phyloP scores from a whole-genome alignment of 2,888 invertebrate genomes.

The Netelia virgata region DNA sequence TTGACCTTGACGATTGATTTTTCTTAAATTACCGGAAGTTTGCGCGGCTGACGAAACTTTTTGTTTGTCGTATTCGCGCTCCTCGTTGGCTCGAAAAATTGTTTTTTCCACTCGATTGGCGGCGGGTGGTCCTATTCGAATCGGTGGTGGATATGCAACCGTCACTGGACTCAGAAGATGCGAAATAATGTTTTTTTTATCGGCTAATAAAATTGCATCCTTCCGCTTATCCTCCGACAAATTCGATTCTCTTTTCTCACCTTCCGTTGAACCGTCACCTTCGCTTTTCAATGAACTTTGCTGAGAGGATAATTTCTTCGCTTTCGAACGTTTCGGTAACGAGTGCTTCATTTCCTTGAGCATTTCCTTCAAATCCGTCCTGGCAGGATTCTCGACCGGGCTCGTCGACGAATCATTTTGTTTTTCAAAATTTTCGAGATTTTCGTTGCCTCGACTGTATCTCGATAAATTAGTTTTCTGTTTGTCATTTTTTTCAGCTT shows the following conservation, averaged over 20 bases:
- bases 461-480: conserved; percentile 52
- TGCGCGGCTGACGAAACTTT: conserved; percentile 88
- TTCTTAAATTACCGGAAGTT: conserved; percentile 86
- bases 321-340: conserved; percentile 87
- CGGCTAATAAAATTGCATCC: conserved; percentile 14
- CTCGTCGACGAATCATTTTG: conserved; percentile 9
- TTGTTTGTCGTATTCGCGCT: conserved; percentile 74
- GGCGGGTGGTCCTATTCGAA: conserved; percentile 61
- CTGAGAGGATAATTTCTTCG: conserved; percentile 73
- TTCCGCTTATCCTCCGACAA: conserved; percentile 29
- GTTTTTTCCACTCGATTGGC: neutral
- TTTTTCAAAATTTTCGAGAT: conserved; percentile 5
- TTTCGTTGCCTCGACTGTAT: conserved; percentile 2
- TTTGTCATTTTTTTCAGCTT: conserved; percentile 75
- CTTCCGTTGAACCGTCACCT: neutral
- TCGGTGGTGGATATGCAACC: conserved; percentile 64
- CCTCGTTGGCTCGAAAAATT: conserved; percentile 35
- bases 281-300: conserved; percentile 31
- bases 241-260: conserved; percentile 7
- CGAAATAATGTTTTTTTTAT: conserved; percentile 19
- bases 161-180: conserved; percentile 49
- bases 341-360: conserved; percentile 92
- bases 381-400: conserved; percentile 75
- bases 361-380: conserved; percentile 88
- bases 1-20: conserved; percentile 76